Evolutionary conservation across 2,797 vertebrate species (phyloP), one percentile per base, ranked within the genome.

Genomic region (Acridotheres tristis): DNA sequence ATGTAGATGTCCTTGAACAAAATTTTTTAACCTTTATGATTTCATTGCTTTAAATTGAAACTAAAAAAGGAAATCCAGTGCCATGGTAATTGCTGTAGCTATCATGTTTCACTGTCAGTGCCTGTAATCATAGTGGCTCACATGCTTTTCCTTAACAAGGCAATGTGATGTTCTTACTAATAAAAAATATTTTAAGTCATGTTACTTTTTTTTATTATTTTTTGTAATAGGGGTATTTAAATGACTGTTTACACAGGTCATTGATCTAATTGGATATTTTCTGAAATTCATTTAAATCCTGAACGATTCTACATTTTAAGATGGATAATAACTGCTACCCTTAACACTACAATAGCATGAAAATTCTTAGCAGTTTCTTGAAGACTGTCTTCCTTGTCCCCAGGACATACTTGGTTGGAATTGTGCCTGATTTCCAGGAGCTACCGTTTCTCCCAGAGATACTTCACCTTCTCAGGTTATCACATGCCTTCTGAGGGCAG

Each of bases 11-110:
- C 19, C 75, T 71, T 27, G 45, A 77, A 48, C 13, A 75, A 87
- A 85, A 38, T 30, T 66, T 83, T 90, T 77, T 93, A 82, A 47
- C 13, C 5, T 66, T 55, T 80, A 57, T 54, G 29, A 89, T 85
- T 93, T 88, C 8, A 21, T 88, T 84, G 9, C 22, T 71, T 91
- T 79, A 67, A 73, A 54, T 36, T 75, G 55, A 91, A 85, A 79
- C 71, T 19, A 42, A 74, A 75, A 86, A 63, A 58, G 30, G 32
- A 61, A 57, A 40, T 45, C 7, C 17, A n/a, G 38, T 75, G 34
- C 22, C 1, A 1, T 32, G 19, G 6, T 66, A 78, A 66, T 85
- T 93, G 20, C 65, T 90, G 55, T 66, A 58, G 22, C 36, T 51
- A 13, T 68, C 0, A 0, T 7, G 17, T 69, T 88, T 75, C 58